phyloP scores from a whole-genome alignment of 92 coral and sea anemone species.

The Plumapathes pennacea region DNA sequence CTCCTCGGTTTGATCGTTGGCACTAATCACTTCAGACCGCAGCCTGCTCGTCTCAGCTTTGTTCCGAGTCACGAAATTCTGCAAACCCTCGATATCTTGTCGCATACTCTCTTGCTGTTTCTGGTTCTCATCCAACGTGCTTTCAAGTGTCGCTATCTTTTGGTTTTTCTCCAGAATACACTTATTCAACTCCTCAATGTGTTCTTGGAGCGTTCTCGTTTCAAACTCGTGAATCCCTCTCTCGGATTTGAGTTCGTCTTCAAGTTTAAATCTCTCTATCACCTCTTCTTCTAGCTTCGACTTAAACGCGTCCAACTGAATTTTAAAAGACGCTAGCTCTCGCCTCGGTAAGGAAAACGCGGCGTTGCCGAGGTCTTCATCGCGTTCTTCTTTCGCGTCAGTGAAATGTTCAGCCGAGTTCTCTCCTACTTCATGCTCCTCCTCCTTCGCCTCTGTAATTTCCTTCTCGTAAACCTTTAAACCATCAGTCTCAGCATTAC shows the following conservation, averaged over 20 bases:
- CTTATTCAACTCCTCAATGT: slow-evolving; percentile 24
- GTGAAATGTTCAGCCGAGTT: too few relatives aligned
- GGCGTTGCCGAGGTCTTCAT: too few relatives aligned
- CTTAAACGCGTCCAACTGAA: slow-evolving; percentile 53
- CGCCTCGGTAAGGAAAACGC: too few relatives aligned
- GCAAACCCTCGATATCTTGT: slow-evolving; percentile 44
- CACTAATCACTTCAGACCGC: slow-evolving; percentile 32
- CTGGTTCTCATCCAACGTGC: slow-evolving; percentile 13
- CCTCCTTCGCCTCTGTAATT: too few relatives aligned
- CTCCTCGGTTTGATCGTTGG: slow-evolving; percentile 57
- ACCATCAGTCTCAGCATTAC: too few relatives aligned
- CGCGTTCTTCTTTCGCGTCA: too few relatives aligned
- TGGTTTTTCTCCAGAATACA: slow-evolving; percentile 27
- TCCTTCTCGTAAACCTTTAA: too few relatives aligned
- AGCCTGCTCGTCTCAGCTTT: slow-evolving; percentile 42
- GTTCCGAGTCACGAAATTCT: slow-evolving; percentile 35
- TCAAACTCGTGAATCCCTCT: slow-evolving; percentile 34
- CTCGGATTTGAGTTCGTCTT: slow-evolving; percentile 52
- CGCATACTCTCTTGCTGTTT: slow-evolving; percentile 34
- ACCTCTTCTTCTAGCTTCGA: slow-evolving; percentile 52
- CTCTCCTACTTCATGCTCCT: too few relatives aligned
- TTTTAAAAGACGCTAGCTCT: slow-evolving; percentile 41
- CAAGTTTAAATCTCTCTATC: slow-evolving; percentile 55
- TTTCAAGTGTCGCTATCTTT: slow-evolving; percentile 44
- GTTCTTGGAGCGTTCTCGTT: slow-evolving; percentile 12